Base-by-base conservation (phyloP, 30 jellyfish, hydroid and myxozoan genomes). In the Aurelia aurita region DNA sequence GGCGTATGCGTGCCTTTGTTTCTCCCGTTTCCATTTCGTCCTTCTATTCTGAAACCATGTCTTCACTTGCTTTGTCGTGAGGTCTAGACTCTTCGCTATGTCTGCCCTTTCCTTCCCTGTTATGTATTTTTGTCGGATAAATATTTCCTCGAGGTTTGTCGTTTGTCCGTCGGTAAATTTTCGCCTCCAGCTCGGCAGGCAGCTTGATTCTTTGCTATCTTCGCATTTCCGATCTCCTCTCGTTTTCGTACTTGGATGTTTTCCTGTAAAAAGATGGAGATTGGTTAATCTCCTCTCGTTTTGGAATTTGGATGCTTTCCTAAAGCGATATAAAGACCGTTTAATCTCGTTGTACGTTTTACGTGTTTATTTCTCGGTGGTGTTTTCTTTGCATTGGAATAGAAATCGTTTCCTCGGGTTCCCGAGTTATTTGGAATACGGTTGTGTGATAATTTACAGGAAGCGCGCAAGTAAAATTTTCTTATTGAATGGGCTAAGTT, bases 151-250 rank as follows among this genome's bases (percentile, higher is more conserved):
- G 59, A 83, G 74, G 28, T 70, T 70, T 54, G 75, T 83, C 73
- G 93, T 83, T 29, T 83, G 93, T 70, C 81, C 74, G 34, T 83
- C 93, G 44, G 93, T 68, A 51, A 83, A 83, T 70, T 83, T 83
- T 54, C 93, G 55, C 84, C 93, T 64, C 93, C 93, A 83, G 76
- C 93, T 83, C 58, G 93, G 93, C 85, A 81, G 58, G 57, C 84
- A 65, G 23, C 26, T 58, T 43, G 88, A 77, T 60, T 77, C 88
- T 51, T 39, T 62, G 2, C 51, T 59, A 77, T 27, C 31, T n/a
- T 43, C 78, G 54, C 69, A 59, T 60, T 77, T 77, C 88, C 79
- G 88, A 58, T 59, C 76, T 19, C 79, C 88, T 77, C 29, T 60
- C 3, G 79, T 34, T 77, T 59, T 77, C 44, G 72, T 39, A 60